Evolutionary conservation across 1,140 invertebrate genomes (phyloP).

Genomic region (Pseudomyrmex gracilis): DNA sequence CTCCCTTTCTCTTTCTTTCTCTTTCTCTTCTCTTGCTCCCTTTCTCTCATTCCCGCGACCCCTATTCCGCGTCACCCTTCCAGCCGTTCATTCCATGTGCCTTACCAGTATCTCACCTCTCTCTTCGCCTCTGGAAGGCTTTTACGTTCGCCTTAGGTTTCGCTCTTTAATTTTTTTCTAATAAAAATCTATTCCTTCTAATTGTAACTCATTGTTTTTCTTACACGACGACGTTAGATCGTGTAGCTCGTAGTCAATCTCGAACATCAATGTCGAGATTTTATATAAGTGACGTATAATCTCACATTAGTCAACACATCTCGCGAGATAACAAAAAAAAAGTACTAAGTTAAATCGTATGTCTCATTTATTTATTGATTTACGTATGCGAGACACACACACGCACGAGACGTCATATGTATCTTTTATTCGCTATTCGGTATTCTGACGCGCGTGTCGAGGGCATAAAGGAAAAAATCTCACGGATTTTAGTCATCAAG

Average conservation of each 20-base stretch:
- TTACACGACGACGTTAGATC: background rate
- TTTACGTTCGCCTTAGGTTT: background rate
- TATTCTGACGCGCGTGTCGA: constrained; percentile 21
- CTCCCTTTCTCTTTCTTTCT: constrained; percentile 10
- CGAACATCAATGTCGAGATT: constrained; percentile 7
- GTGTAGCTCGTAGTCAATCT: too few relatives aligned
- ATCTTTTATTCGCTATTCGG: constrained; percentile 39
- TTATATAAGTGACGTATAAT: background rate
- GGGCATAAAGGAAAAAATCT: constrained; percentile 14
- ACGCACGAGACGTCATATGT: background rate
- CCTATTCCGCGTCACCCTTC: constrained; percentile 44
- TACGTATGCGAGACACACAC: constrained; percentile 43
- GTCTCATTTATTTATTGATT: background rate
- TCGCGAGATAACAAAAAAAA: constrained; percentile 35
- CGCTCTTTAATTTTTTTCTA: constrained; percentile 17
- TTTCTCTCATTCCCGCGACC: constrained; percentile 29
- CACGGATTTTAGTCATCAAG: background rate
- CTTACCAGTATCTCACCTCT: constrained; percentile 16
- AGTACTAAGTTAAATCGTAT: constrained; percentile 3
- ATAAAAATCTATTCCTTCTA: background rate
- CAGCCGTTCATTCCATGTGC: constrained; percentile 18
- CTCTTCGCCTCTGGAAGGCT: constrained; percentile 32
- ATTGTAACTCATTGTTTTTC: background rate
- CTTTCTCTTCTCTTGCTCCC: constrained; percentile 6
- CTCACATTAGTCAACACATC: constrained; percentile 32